Evolutionary conservation across 2,113 vertebrate species (phyloP).

Genomic region (Bathybates hornii): DNA sequence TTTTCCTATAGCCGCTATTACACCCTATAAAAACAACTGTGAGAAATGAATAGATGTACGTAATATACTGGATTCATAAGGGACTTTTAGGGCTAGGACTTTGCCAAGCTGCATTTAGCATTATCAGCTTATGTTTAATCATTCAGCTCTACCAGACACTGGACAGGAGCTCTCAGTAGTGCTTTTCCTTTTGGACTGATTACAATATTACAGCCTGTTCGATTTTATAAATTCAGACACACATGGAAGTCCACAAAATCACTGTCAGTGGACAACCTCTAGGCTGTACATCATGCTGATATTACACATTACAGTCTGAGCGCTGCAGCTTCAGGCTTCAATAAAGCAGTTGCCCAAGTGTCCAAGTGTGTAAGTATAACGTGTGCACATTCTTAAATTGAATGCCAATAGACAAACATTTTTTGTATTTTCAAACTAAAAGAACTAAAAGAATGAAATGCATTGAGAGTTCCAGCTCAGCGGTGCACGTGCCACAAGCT

Average conservation of each 20-base stretch:
- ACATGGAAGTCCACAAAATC: conserved; percentile 33
- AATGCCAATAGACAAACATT: background rate
- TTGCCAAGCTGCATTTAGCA: background rate
- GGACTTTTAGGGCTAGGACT: background rate
- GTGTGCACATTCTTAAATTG: background rate
- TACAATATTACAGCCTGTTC: conserved; percentile 6
- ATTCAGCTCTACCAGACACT: background rate
- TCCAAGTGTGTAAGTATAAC: conserved; percentile 2
- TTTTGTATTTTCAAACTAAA: background rate
- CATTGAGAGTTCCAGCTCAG: background rate
- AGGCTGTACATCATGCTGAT: conserved; percentile 49
- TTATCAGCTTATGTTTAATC: background rate
- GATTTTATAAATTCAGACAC: conserved; percentile 13
- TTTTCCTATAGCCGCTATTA: background rate
- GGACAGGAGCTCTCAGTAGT: background rate
- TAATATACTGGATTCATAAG: background rate
- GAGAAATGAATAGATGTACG: background rate
- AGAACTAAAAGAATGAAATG: background rate
- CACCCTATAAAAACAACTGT: background rate
- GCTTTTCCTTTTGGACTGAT: background rate
- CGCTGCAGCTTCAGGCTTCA: background rate
- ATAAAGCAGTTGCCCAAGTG: background rate
- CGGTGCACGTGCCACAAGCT: background rate
- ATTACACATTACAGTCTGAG: conserved; percentile 33
- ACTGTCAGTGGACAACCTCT: conserved; percentile 21